Conservation (phyloP, 1,140 invertebrate species). For the Drosophila rhopaloa region DNA sequence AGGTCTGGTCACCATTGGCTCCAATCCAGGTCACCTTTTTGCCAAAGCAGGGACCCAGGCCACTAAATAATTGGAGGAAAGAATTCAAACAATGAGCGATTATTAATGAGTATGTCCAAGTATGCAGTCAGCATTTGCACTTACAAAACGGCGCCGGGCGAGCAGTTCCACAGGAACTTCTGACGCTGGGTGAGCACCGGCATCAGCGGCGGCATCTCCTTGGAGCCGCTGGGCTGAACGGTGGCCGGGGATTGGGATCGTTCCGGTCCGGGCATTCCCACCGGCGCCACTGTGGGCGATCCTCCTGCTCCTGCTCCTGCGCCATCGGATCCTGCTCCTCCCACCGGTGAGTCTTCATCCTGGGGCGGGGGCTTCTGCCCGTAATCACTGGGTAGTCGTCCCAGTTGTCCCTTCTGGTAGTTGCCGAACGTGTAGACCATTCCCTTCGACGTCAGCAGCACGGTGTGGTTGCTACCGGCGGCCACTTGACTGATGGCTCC, state of each 20-base stretch:
- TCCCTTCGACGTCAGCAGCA: constrained; percentile 94
- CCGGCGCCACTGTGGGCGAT: constrained; percentile 48
- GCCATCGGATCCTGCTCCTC: constrained; percentile 3
- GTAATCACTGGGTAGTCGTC: constrained; percentile 86
- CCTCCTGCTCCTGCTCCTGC: constrained; percentile 40
- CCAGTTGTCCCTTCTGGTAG: constrained; percentile 97
- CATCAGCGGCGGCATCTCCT: constrained; percentile 62
- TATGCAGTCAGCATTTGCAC: neutral
- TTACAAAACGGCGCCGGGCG: constrained; percentile 91
- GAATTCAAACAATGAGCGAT: neutral
- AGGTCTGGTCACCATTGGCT: constrained; percentile 97
- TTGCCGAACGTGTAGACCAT: constrained; percentile 97
- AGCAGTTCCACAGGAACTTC: constrained; percentile 90
- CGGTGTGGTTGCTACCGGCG: constrained; percentile 97
- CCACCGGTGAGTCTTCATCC: constrained; percentile 24
- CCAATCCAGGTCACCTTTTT: constrained; percentile 96
- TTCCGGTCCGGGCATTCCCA: constrained; percentile 19
- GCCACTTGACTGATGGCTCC: constrained; percentile 90
- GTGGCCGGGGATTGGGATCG: constrained; percentile 14
- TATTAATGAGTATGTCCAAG: neutral
- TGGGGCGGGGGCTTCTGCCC: constrained; percentile 17
- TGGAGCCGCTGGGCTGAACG: constrained; percentile 57
- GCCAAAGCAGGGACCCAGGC: constrained; percentile 90
- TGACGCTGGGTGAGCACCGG: constrained; percentile 72
- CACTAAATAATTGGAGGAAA: constrained; percentile 38